A percentile compares a stretch with the other conserved stretches of the same genome.
phyloP scores from a whole-genome alignment of 2,113 vertebrate genomes.

The Cairina moschata region DNA sequence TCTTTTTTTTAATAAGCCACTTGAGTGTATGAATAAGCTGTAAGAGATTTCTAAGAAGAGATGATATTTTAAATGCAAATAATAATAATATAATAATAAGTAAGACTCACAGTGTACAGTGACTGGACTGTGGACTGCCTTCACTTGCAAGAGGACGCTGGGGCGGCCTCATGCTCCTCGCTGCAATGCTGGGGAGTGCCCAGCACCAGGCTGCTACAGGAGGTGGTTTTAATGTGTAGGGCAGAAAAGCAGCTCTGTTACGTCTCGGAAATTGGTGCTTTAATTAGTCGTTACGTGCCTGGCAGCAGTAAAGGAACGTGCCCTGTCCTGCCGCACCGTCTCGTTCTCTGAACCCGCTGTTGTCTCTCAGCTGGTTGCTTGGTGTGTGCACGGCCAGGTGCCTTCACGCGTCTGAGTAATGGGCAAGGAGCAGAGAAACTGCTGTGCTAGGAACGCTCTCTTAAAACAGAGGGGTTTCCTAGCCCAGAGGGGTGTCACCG shows the following conservation, averaged over 20 bases:
- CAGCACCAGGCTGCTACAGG: background rate
- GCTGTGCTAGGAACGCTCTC: background rate
- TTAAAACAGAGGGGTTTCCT: background rate
- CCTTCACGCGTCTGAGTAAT: rapidly evolving
- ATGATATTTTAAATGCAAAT: background rate
- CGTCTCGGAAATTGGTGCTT: background rate
- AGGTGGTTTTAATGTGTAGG: background rate
- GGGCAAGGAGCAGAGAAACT: background rate
- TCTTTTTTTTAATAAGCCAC: background rate
- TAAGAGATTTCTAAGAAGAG: background rate
- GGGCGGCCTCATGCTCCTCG: background rate
- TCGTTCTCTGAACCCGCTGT: background rate
- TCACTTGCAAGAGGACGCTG: rapidly evolving
- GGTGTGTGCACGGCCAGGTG: background rate
- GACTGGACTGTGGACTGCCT: background rate
- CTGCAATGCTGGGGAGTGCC: background rate
- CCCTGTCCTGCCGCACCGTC: rapidly evolving
- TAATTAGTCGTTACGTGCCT: background rate
- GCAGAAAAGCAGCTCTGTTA: background rate
- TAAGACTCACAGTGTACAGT: rapidly evolving
- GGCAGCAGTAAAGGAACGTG: background rate
- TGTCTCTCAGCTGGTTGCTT: background rate
- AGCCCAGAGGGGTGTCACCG: rapidly evolving
- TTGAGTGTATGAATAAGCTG: background rate
- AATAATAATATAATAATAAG: background rate